These are phyloP conservation scores for Gymnodraco acuticeps DNA, from an alignment of 2,797 vertebrate genomes.

Conservation along the genomic window DNA sequence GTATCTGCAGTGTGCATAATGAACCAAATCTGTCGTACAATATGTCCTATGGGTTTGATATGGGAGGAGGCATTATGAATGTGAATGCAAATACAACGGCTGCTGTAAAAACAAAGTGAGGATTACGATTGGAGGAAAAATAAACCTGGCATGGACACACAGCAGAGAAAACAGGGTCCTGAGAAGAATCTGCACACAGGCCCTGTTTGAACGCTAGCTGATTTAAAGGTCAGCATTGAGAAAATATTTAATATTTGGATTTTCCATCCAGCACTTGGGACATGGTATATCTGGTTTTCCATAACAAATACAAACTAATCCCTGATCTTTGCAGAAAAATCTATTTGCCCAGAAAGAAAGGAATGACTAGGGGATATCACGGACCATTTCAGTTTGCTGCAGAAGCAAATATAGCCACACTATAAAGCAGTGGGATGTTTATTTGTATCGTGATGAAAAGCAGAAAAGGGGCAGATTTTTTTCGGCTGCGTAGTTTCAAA, in stretches of 20 bases:
- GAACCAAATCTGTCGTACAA: constrained; percentile 57
- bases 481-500: no score
- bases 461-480: no score
- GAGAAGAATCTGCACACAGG: constrained; percentile 46
- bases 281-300: constrained; percentile 31
- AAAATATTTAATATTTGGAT: constrained; percentile 56
- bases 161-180: constrained; percentile 30
- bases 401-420: constrained; percentile 51
- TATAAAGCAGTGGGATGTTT: constrained; percentile 65
- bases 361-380: constrained; percentile 29
- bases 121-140: constrained; percentile 62
- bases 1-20: constrained; percentile 69
- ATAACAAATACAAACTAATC: constrained; percentile 45
- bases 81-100: constrained; percentile 68
- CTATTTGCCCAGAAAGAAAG: constrained; percentile 17
- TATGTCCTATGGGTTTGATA: constrained; percentile 65
- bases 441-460: constrained; percentile 61
- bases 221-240: constrained; percentile 42
- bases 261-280: constrained; percentile 24
- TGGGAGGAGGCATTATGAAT: constrained; percentile 54
- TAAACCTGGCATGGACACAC: constrained; percentile 56
- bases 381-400: constrained; percentile 36
- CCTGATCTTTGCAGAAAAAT: constrained; percentile 33
- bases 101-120: constrained; percentile 71
- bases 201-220: constrained; percentile 35